phyloP scores from a whole-genome alignment of 1,140 invertebrate genomes.

The Pinna nobilis region DNA sequence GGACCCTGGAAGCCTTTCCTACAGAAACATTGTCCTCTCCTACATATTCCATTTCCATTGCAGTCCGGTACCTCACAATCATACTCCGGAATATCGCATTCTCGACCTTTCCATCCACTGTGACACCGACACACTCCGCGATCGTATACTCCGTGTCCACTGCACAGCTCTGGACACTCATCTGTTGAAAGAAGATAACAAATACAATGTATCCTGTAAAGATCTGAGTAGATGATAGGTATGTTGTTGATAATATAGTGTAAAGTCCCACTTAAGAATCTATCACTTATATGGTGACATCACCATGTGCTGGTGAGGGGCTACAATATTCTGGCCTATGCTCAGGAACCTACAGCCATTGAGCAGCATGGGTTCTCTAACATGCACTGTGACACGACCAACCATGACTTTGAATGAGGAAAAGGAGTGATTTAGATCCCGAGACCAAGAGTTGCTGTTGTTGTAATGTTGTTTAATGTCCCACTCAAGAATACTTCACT shows the following conservation, averaged over 20 bases:
- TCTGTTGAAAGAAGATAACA: constrained; percentile 58
- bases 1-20: constrained; percentile 69
- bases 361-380: neutral
- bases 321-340: neutral
- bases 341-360: neutral
- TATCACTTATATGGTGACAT: no score
- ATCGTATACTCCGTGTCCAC: constrained; percentile 70
- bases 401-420: neutral
- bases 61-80: constrained; percentile 72
- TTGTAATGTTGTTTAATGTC: no score
- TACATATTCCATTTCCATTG: constrained; percentile 72
- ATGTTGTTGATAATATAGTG: neutral
- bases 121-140: constrained; percentile 72
- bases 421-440: no score
- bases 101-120: constrained; percentile 72
- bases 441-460: no score
- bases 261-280: no score
- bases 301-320: no score
- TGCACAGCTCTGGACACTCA: constrained; percentile 83
- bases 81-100: constrained; percentile 68
- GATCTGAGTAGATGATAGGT: no score
- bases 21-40: constrained; percentile 73
- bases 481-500: no score
- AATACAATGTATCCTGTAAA: no score
- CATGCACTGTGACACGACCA: neutral